phyloP scores from a whole-genome alignment of 2,888 invertebrate species.

The Ochropleura leucogaster region DNA sequence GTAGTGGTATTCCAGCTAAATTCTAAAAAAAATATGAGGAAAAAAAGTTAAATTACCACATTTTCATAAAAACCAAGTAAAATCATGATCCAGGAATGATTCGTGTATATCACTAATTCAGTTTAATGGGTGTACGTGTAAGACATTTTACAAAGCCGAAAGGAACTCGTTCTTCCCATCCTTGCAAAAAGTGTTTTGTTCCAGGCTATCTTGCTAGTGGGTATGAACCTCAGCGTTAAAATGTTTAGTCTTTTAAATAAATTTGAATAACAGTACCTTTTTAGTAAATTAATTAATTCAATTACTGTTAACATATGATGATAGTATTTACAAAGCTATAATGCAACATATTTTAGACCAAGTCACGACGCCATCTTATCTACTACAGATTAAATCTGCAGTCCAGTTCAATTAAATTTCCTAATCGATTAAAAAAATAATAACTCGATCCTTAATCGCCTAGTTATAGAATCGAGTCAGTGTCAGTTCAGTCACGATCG shows the following conservation, averaged over 20 bases:
- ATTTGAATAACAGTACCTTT: background rate
- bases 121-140: background rate
- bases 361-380: constrained; percentile 57
- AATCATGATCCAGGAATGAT: no score
- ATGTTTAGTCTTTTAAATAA: no score
- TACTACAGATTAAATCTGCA: constrained; percentile 42
- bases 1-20: no score
- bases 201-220: no score
- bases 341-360: constrained; percentile 31
- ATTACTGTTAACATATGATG: constrained; percentile 22
- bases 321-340: constrained; percentile 4
- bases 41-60: no score
- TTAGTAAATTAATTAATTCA: constrained; percentile 11
- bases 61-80: no score
- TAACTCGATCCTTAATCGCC: constrained; percentile 59
- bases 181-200: no score
- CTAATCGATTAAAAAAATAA: constrained; percentile 64
- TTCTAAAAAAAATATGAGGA: no score
- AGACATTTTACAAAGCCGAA: no score
- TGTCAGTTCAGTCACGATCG: constrained; percentile 77
- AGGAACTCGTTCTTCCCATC: no score
- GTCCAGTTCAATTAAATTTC: constrained; percentile 53
- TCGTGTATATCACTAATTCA: background rate
- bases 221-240: no score
- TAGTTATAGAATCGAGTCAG: constrained; percentile 69